A percentile compares a stretch with the other conserved stretches of the same genome.
Conservation (phyloP, 2,888 invertebrate species). For the Esperia sulphurella region DNA sequence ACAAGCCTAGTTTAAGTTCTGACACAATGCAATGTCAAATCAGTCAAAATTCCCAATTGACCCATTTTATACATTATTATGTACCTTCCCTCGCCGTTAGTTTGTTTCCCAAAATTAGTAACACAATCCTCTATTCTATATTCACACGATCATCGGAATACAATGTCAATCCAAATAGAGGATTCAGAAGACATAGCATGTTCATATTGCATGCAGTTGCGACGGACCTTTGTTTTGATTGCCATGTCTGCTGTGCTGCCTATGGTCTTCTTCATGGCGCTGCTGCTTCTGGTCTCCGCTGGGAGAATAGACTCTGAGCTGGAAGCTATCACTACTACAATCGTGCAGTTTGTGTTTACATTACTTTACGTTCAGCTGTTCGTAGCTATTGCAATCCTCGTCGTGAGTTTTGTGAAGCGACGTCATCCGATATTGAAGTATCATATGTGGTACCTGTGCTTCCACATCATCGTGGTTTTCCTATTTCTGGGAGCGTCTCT, state of each 20-base stretch:
- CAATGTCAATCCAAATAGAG: constrained; percentile 40
- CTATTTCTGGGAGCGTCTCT: constrained; percentile 36
- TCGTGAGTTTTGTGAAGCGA: constrained; percentile 39
- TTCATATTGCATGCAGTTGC: constrained; percentile 39
- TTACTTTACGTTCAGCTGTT: constrained; percentile 51
- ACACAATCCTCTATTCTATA: no score
- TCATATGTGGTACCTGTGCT: constrained; percentile 45
- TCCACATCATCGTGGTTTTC: constrained; percentile 40
- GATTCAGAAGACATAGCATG: constrained; percentile 42
- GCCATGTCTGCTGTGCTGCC: constrained; percentile 52
- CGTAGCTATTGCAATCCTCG: constrained; percentile 44
- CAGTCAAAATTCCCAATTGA: no score
- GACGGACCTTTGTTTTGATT: constrained; percentile 41
- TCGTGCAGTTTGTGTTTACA: constrained; percentile 47
- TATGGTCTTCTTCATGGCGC: constrained; percentile 43
- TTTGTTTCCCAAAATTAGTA: no score
- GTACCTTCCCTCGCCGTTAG: no score
- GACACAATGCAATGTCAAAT: no score
- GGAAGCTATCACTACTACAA: constrained; percentile 24
- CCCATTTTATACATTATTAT: no score
- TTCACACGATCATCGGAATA: not conserved
- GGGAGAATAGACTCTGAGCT: constrained; percentile 23
- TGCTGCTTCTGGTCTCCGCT: constrained; percentile 35
- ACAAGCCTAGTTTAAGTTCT: no score
- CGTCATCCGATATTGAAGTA: constrained; percentile 38